Base-by-base conservation (phyloP, 2,113 vertebrate species). In the Zeus faber region DNA sequence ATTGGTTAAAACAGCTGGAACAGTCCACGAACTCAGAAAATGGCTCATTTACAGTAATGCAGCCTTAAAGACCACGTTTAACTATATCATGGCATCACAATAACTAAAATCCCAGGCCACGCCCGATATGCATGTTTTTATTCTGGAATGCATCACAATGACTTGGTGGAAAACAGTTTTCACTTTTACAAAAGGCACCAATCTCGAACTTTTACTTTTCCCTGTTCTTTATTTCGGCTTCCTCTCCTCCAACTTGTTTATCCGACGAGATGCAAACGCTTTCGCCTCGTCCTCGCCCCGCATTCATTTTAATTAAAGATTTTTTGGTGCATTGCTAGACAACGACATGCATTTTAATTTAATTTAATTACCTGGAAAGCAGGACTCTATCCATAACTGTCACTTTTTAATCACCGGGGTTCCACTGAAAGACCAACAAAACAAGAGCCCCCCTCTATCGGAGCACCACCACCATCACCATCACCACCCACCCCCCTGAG, bases 361-460 rank as follows among this genome's bases (percentile, higher is more conserved):
- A 83, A 89, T 85, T 69, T 84, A 89, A 89, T 89, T 88, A 88
- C 79, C 81, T 81, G 67, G 74, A 83, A 79, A 84, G 53, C 82
- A 85, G 81, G 81, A 82, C 80, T 83, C 84, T 87, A 87, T 89
- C 82, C 87, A 89, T 89, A 85, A 89, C 87, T 88, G 88, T 87
- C 84, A 87, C 68, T 81, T 75, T 84, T 71, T 88, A 86, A 88
- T 88, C 82, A 80, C 0, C n/a, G 23, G 45, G 76, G 63, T 76
- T 65, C 58, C 66, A 71, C 75, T 69, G 70, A 33, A 82, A 77
- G 79, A 73, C 70, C 52, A 75, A 68, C 31, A 75, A 67, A 81
- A 75, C 49, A 69, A 74, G 53, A 49, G 29, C 56, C 72, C 74
- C n/a, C n/a, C n/a, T n/a, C n/a, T n/a, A 5, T 44, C 26, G 49